phyloP scores from a whole-genome alignment of 1,140 invertebrate species.

The Drosophila subpulchrella region DNA sequence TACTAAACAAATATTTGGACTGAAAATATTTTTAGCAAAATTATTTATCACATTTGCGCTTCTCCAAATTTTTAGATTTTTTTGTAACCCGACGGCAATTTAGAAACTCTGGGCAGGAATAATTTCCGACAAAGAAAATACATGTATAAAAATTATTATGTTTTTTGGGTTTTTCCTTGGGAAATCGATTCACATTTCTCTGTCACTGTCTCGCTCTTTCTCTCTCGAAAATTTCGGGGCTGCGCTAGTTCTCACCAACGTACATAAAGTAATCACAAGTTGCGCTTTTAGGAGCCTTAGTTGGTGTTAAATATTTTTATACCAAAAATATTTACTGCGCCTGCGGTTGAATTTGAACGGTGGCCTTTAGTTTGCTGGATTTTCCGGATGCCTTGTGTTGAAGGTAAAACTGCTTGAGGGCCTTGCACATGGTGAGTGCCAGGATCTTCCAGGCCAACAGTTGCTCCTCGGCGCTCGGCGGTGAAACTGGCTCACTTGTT shows the following conservation, averaged over 20 bases:
- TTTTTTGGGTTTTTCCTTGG: constrained; percentile 49
- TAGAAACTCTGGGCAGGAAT: constrained; percentile 44
- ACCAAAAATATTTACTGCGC: constrained; percentile 54
- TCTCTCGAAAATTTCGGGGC: constrained; percentile 35
- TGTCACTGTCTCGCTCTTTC: constrained; percentile 42
- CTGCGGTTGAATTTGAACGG: constrained; percentile 70
- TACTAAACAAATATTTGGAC: constrained; percentile 53
- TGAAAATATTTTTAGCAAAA: constrained; percentile 73
- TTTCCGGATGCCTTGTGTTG: constrained; percentile 65
- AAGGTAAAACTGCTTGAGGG: constrained; percentile 72
- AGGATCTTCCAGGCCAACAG: constrained; percentile 76
- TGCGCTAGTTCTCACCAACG: constrained; percentile 78
- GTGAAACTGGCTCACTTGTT: constrained; percentile 54
- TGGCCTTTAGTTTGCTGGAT: constrained; percentile 62
- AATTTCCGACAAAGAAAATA: constrained; percentile 49
- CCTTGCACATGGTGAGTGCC: constrained; percentile 79
- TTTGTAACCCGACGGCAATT: constrained; percentile 54
- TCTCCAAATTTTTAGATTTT: constrained; percentile 56
- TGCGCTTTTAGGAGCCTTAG: constrained; percentile 73
- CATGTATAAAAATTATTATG: constrained; percentile 28
- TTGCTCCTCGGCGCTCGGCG: constrained; percentile 65
- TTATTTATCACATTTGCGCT: constrained; percentile 81
- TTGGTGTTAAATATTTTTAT: constrained; percentile 13
- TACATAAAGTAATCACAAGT: constrained; percentile 78
- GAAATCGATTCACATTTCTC: constrained; percentile 66